Evolutionary conservation across 2,888 invertebrate genomes (phyloP), one percentile per base, ranked within the genome.

Genomic region (Melanophora roralis): DNA sequence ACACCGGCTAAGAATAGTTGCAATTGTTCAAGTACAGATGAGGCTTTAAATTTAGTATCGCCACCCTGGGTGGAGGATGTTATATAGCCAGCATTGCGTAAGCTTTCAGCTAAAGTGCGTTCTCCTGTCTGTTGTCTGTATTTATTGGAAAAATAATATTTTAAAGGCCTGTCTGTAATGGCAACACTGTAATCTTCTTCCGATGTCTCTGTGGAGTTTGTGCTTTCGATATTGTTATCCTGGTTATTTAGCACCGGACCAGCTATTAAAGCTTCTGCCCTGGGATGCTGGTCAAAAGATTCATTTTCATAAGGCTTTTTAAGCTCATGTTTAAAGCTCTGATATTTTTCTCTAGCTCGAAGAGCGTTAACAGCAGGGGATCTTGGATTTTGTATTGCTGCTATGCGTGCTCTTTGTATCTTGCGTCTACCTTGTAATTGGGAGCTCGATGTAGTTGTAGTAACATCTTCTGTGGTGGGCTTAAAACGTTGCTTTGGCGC

Each of bases 11-110:
- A 83, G 59, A 87, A 87, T 49, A 86, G 85, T 53, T 87, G 89
- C 83, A 83, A 78, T 73, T 85, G 86, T 85, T 84, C 89, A 81
- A 87, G 79, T 9, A 87, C 87, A 68, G 85, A 84, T 0, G 76
- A 38, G 3, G 83, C 71, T 19, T 86, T 83, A 47, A 84, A 84
- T 14, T 59, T 57, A 3, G 49, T 12, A 60, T 49, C 75, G 1
- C 75, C 84, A 11, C 85, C 82, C 14, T 84, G 85, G 9, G 84
- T 82, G 9, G 82, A 85, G 2, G 85, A 85, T 2, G 84, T 73
- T n/a, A 88, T 84, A 27, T 89, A 89, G 0, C 89, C 89, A 0
- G 88, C 87, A 79, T 88, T 87, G 65, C 87, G 87, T 2, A 89
- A 72, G 38, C 89, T 87, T 8, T 88, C 88, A 0, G 89, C 87